phyloP scores from a whole-genome alignment of 2,888 invertebrate genomes.

The Dasypolia templi region DNA sequence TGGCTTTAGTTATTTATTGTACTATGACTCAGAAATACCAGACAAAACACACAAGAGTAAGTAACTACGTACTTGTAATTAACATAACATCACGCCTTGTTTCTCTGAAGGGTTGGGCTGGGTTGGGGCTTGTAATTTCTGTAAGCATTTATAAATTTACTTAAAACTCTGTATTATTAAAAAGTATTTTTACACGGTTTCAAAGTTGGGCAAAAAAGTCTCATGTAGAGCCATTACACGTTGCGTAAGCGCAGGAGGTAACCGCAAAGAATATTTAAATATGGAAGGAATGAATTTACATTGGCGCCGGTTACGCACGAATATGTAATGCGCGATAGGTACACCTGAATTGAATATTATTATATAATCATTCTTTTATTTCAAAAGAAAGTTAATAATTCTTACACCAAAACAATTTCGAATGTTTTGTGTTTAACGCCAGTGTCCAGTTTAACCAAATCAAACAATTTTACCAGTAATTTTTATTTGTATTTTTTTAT shows the following conservation, averaged over 20 bases:
- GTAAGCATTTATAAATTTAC: too few relatives aligned
- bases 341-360: not conserved
- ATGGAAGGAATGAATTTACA: constrained; percentile 17
- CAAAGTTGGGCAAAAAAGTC: not conserved
- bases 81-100: not conserved
- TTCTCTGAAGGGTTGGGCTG: not conserved
- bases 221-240: too few relatives aligned
- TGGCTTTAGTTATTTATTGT: constrained; percentile 28
- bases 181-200: not conserved
- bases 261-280: constrained; percentile 32
- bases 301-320: constrained; percentile 1
- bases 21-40: constrained; percentile 29
- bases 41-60: not conserved
- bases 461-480: not conserved
- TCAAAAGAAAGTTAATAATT: not conserved
- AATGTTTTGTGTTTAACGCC: not conserved
- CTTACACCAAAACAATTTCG: not conserved
- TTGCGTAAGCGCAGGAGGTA: constrained; percentile 18
- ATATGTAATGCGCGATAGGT: not conserved
- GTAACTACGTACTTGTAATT: not conserved
- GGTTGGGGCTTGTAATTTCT: too few relatives aligned
- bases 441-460: not conserved
- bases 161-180: too few relatives aligned
- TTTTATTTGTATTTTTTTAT: not conserved
- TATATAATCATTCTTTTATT: not conserved